phyloP scores from a whole-genome alignment of 2,113 vertebrate species.

The Sinocyclocheilus grahami region DNA sequence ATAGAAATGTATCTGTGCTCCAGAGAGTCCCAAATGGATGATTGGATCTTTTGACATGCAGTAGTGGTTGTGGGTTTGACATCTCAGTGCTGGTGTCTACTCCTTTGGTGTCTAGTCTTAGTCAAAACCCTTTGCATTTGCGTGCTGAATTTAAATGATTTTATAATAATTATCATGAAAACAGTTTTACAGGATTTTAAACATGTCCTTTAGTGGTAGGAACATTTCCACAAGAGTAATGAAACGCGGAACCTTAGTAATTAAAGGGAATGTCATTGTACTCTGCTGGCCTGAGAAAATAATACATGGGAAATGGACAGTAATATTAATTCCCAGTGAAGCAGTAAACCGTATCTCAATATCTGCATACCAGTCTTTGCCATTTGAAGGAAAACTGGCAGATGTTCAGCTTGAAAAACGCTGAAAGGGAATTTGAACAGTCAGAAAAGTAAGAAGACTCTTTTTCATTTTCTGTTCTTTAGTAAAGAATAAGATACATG shows the following conservation, averaged over 20 bases:
- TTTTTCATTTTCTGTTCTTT: neutral
- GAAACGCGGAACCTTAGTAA: neutral
- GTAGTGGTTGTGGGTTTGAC: neutral
- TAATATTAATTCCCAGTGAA: conserved; percentile 6
- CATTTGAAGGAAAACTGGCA: neutral
- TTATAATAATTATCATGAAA: neutral
- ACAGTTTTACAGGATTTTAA: neutral
- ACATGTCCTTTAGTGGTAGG: neutral
- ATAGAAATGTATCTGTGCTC: too few relatives aligned
- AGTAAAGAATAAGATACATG: neutral
- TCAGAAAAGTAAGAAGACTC: neutral
- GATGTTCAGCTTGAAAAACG: neutral
- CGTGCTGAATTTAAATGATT: neutral
- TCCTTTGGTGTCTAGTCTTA: neutral
- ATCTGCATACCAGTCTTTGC: neutral
- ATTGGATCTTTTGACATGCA: too few relatives aligned
- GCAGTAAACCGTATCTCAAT: neutral
- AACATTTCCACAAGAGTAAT: neutral
- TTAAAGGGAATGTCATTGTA: neutral
- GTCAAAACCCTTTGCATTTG: neutral
- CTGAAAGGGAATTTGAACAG: neutral
- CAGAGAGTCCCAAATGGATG: too few relatives aligned
- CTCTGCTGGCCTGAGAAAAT: neutral
- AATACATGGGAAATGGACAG: neutral
- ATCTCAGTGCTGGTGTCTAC: neutral